phyloP scores from a whole-genome alignment of 2,797 vertebrate genomes.

The Lepus oiostolus region DNA sequence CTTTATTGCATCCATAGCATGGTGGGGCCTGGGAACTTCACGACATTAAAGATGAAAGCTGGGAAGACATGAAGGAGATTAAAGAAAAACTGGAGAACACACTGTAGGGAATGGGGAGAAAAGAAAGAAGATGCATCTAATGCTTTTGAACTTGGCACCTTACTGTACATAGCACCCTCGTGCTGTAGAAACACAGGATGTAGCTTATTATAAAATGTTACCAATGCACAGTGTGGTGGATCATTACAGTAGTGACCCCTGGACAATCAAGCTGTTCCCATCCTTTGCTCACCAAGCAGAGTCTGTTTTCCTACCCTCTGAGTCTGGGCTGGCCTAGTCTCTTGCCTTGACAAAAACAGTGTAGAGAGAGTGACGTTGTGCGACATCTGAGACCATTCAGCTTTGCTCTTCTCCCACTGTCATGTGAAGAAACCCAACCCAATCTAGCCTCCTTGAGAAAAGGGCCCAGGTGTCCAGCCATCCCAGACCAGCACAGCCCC shows the following conservation, averaged over 20 bases:
- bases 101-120: not conserved
- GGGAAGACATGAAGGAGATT: not conserved
- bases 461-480: not conserved
- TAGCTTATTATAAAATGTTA: not conserved
- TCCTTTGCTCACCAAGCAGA: not conserved
- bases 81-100: not conserved
- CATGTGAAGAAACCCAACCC: not conserved
- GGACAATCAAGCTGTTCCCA: not conserved
- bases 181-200: not conserved
- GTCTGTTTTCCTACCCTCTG: not conserved
- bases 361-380: not conserved
- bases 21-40: not conserved
- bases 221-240: not conserved
- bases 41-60: not conserved
- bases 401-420: not conserved
- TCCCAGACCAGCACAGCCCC: not conserved
- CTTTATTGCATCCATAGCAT: not conserved
- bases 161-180: not conserved
- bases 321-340: not conserved
- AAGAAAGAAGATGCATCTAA: not conserved
- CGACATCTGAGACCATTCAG: not conserved
- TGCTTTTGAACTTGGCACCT: conserved; percentile 14
- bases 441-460: not conserved
- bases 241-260: fast-evolving
- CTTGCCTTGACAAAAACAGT: not conserved